Conservation (phyloP, 2,888 invertebrate species). For the Pilophorus perplexus region DNA sequence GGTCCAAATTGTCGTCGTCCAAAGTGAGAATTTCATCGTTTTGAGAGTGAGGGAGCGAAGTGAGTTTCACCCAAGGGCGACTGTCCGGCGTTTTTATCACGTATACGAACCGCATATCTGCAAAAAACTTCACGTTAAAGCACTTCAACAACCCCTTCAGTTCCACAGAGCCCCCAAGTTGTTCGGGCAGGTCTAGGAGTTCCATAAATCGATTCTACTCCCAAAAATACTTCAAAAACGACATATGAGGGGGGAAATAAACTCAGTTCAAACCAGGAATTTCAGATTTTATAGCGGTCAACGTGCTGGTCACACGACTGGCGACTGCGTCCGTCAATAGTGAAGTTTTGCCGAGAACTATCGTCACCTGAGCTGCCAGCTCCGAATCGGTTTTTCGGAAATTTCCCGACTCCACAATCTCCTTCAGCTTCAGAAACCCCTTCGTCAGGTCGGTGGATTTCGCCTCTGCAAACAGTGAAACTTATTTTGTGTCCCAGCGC, state of each 20-base stretch:
- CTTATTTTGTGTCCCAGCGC: background rate
- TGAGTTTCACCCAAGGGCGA: conserved; percentile 41
- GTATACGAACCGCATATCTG: conserved; percentile 45
- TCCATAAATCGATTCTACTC: too few species aligned
- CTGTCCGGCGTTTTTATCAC: conserved; percentile 35
- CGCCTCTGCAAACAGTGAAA: conserved; percentile 15
- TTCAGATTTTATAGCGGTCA: conserved; percentile 46
- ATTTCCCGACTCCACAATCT: conserved; percentile 5
- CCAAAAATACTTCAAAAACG: too few species aligned
- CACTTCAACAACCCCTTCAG: too few species aligned
- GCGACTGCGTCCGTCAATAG: conserved; percentile 8
- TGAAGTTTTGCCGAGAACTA: conserved; percentile 22
- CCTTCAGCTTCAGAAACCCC: conserved; percentile 8
- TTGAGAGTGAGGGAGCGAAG: conserved; percentile 40
- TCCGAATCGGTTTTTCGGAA: conserved; percentile 6
- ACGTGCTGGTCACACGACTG: conserved; percentile 38
- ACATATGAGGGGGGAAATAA: too few species aligned
- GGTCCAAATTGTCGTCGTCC: conserved; percentile 50
- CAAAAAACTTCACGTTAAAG: too few species aligned
- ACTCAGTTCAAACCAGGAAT: too few species aligned
- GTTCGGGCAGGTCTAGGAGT: background rate
- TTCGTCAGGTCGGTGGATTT: conserved; percentile 19
- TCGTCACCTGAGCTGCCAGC: conserved; percentile 22
- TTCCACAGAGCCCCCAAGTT: too few species aligned
- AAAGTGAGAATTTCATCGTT: conserved; percentile 50